Percentiles rank a stretch among this genome's conserved stretches.
Conservation (phyloP, 2,888 invertebrate genomes). For the Cetonia aurata region DNA sequence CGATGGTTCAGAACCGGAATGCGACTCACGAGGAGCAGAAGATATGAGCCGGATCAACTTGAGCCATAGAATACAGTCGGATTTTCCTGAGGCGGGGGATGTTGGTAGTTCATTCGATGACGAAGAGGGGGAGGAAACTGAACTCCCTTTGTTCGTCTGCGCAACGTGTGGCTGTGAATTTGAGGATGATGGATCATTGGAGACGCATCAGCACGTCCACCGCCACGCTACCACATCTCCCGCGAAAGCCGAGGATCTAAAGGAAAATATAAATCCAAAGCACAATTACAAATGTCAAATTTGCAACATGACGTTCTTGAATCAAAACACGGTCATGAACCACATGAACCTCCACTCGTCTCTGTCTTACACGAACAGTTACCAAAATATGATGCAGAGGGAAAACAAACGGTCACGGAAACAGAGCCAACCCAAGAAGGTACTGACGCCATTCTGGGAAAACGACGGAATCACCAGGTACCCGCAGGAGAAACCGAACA, state of each 20-base stretch:
- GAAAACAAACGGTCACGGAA: constrained; percentile 65
- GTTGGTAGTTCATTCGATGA: constrained; percentile 64
- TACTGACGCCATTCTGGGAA: constrained; percentile 64
- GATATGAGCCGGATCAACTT: constrained; percentile 62
- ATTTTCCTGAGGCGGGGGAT: constrained; percentile 77
- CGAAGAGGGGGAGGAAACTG: constrained; percentile 63
- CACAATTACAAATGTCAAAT: constrained; percentile 66
- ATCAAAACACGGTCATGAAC: constrained; percentile 66
- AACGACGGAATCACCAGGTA: constrained; percentile 60
- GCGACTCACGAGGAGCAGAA: constrained; percentile 64
- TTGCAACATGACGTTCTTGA: constrained; percentile 66
- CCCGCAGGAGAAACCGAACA: constrained; percentile 57
- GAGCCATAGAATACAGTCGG: constrained; percentile 67
- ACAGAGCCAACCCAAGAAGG: constrained; percentile 68
- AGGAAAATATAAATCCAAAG: constrained; percentile 65
- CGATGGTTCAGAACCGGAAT: constrained; percentile 76
- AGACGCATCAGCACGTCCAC: constrained; percentile 67
- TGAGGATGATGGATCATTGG: constrained; percentile 68
- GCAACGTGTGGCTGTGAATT: constrained; percentile 70
- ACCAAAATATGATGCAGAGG: constrained; percentile 56
- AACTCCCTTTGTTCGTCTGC: constrained; percentile 68
- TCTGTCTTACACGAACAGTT: constrained; percentile 59
- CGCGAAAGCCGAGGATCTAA: constrained; percentile 65
- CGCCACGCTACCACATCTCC: constrained; percentile 67
- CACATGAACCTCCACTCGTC: constrained; percentile 68